These are phyloP conservation scores for Cantharis flavilabris DNA, from an alignment of 2,888 invertebrate genomes.

Conservation along the genomic window DNA sequence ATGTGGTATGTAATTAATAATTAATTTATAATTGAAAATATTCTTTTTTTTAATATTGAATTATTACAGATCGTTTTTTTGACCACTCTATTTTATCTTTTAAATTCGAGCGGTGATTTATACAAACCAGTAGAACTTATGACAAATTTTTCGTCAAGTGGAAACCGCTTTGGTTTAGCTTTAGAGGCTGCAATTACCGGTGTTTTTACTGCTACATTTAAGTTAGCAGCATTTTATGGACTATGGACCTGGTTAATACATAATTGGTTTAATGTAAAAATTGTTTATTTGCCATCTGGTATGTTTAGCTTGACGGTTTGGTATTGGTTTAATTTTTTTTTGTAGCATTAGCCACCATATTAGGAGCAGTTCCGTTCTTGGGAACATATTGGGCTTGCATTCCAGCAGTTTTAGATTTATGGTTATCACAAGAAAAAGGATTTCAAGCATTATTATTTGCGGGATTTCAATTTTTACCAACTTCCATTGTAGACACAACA, in stretches of 20 bases:
- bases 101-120: slow-evolving; percentile 81
- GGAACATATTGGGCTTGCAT: slow-evolving; percentile 95
- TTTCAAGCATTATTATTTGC: slow-evolving; percentile 81
- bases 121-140: slow-evolving; percentile 94
- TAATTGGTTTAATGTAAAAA: slow-evolving; percentile 90
- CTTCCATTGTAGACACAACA: slow-evolving; percentile 90
- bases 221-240: slow-evolving; percentile 96
- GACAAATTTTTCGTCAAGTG: slow-evolving; percentile 80
- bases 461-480: slow-evolving; percentile 85
- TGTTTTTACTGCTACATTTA: slow-evolving; percentile 94
- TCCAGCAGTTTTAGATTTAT: slow-evolving; percentile 93
- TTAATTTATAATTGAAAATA: background rate
- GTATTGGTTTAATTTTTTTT: slow-evolving; percentile 33
- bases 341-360: slow-evolving; percentile 83
- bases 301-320: slow-evolving; percentile 15
- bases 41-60: too few relatives aligned
- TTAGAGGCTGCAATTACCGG: slow-evolving; percentile 89
- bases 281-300: slow-evolving; percentile 94
- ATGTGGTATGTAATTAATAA: slow-evolving; percentile 65
- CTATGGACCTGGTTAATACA: slow-evolving; percentile 98
- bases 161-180: slow-evolving; percentile 78
- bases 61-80: slow-evolving; percentile 87
- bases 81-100: slow-evolving; percentile 93
- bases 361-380: slow-evolving; percentile 95
- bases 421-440: slow-evolving; percentile 87